Conservation (phyloP, 1,140 invertebrate species). For the Eubasilissa regina region DNA sequence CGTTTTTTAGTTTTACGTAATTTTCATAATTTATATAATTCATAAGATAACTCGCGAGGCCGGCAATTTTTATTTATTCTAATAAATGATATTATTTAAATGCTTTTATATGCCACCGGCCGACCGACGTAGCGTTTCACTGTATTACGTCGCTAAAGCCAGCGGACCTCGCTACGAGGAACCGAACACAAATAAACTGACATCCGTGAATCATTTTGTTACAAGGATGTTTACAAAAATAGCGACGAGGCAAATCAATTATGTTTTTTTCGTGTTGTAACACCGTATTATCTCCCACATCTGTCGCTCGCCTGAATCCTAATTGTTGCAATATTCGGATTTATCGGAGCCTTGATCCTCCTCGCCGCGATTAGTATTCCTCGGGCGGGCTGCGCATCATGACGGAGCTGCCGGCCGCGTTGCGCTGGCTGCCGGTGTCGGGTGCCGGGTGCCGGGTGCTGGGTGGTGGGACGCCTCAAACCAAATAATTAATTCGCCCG, state of each 20-base stretch:
- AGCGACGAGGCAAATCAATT: conserved; percentile 36
- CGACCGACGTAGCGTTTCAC: too few relatives aligned
- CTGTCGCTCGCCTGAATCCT: conserved; percentile 28
- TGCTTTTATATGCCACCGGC: too few relatives aligned
- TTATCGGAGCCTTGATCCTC: conserved; percentile 55
- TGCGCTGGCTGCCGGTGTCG: neutral
- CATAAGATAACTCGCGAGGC: too few relatives aligned
- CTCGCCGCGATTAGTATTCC: conserved; percentile 24
- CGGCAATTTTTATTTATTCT: too few relatives aligned
- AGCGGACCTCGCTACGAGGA: neutral
- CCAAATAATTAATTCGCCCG: too few relatives aligned
- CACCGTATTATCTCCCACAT: conserved; percentile 46
- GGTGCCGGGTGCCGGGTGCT: too few relatives aligned
- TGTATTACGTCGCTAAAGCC: too few relatives aligned
- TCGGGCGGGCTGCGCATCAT: neutral
- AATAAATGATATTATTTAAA: too few relatives aligned
- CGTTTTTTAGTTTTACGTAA: too few relatives aligned
- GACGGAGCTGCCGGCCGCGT: neutral
- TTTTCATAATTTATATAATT: too few relatives aligned
- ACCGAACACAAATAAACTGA: conserved; percentile 2
- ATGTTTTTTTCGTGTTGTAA: conserved; percentile 50
- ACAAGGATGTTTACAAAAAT: conserved; percentile 42
- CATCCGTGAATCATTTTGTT: conserved; percentile 15
- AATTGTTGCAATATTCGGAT: conserved; percentile 36
- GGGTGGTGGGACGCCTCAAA: too few relatives aligned